Conservation (phyloP, 2,888 invertebrate species). For the Mongoloraphidia duomilia region DNA sequence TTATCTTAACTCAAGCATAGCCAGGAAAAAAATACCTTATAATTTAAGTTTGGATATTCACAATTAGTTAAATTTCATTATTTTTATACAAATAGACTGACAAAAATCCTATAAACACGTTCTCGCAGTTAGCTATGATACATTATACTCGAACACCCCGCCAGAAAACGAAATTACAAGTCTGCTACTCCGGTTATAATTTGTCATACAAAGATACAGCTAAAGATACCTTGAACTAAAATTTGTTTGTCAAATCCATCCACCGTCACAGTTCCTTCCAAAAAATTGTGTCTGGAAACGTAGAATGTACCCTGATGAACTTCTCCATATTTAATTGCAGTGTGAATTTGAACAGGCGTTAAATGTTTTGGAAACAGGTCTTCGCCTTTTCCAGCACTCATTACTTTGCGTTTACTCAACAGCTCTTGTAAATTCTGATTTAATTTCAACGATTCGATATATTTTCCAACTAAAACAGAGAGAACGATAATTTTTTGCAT, state of each 20-base stretch:
- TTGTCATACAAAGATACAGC: no score
- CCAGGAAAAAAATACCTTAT: no score
- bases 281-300: slow-evolving; percentile 84
- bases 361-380: slow-evolving; percentile 76
- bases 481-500: slow-evolving; percentile 1
- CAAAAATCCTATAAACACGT: no score
- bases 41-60: no score
- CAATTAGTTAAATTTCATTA: no score
- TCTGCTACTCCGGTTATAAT: no score
- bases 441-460: slow-evolving; percentile 53
- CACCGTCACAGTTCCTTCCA: slow-evolving; percentile 78
- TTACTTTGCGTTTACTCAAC: slow-evolving; percentile 52
- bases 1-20: no score
- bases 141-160: no score
- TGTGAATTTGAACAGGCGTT: slow-evolving; percentile 58
- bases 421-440: slow-evolving; percentile 67
- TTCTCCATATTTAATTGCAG: slow-evolving; percentile 62
- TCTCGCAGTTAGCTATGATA: no score
- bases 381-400: slow-evolving; percentile 41
- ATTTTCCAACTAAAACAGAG: slow-evolving; percentile 47
- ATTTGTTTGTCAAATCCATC: slow-evolving; percentile 71
- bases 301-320: slow-evolving; percentile 67
- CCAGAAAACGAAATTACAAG: no score
- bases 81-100: no score
- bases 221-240: slow-evolving; percentile 50